Evolutionary conservation across 2,797 vertebrate species (phyloP), one percentile per base, ranked within the genome.

Genomic region (Jordanella pulchra): DNA sequence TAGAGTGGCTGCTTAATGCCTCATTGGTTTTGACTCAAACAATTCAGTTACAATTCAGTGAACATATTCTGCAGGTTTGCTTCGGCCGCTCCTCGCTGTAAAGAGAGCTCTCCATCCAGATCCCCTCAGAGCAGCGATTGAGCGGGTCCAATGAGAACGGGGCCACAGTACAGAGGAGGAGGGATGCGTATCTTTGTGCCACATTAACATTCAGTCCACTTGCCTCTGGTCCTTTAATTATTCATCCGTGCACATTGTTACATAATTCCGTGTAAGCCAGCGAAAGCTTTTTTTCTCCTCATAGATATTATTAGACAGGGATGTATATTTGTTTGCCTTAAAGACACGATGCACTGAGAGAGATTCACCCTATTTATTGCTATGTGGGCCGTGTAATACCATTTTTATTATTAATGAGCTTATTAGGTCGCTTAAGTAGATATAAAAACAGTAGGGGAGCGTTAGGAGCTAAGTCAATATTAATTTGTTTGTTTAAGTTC

Each of bases 181-280:
- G 76, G 87, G 79, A 65, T 30, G 32, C 56, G 64, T 63, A 69
- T 68, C 77, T 67, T 50, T 76, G 83, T 89, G 85, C 75, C 69
- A 84, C 82, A 87, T 91, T 90, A 89, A 87, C 91, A 90, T 89
- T 90, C 87, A 89, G 82, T 85, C 81, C 88, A 79, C 80, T 90
- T 83, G 89, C 91, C 91, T 83, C 80, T 89, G 89, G 90, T 87
- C 84, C 69, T 89, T 93, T 84, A 92, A 92, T 94, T 91, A 93
- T 93, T 93, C 91, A 92, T 89, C 84, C 87, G 82, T 88, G 83
- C 78, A 84, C 77, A 85, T 93, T 91, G 86, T 93, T 91, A 85
- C 81, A 89, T 92, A 69, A 88, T 87, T 84, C 82, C 87, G 78
- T 85, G 80, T 82, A 84, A 89, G 90, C 73, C 87, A 83, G 82